Evolutionary conservation across 2,888 invertebrate genomes (phyloP).

Genomic region (Eilema depressum): DNA sequence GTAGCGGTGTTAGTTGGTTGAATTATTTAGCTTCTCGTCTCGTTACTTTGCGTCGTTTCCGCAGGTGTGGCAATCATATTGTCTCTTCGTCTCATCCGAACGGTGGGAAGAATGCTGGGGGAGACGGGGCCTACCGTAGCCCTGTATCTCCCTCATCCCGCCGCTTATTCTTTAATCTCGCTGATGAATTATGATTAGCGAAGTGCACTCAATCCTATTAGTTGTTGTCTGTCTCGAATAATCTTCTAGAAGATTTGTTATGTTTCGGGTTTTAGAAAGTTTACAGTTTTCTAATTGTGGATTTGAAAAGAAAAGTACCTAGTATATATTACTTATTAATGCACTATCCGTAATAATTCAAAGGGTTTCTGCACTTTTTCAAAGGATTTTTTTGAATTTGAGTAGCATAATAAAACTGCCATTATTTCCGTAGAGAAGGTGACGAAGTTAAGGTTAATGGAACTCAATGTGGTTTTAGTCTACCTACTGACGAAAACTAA

Average conservation of each 20-base stretch:
- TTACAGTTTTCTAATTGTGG: background rate
- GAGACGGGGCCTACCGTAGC: conserved; percentile 33
- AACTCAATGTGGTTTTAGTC: background rate
- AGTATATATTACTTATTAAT: background rate
- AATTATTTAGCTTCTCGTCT: conserved; percentile 85
- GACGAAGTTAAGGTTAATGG: background rate
- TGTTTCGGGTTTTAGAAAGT: conserved; percentile 31
- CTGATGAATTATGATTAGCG: conserved; percentile 87
- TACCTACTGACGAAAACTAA: no score
- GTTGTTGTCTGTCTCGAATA: conserved; percentile 69
- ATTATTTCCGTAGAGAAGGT: background rate
- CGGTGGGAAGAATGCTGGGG: conserved; percentile 39
- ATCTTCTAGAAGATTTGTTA: conserved; percentile 68
- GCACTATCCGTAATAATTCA: background rate
- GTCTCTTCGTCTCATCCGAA: conserved; percentile 72
- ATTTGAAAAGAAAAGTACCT: background rate
- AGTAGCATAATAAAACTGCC: background rate
- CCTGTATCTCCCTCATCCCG: conserved; percentile 64
- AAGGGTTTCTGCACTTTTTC: background rate
- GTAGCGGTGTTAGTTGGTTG: conserved; percentile 70
- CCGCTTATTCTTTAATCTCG: conserved; percentile 85
- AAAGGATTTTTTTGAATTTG: background rate
- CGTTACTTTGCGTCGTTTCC: conserved; percentile 84
- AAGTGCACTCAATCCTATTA: conserved; percentile 86
- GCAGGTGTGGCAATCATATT: conserved; percentile 87